Percentiles rank a stretch among this genome's conserved stretches.
phyloP scores from a whole-genome alignment of 2,797 vertebrate genomes.

The Nannoperca australis region DNA sequence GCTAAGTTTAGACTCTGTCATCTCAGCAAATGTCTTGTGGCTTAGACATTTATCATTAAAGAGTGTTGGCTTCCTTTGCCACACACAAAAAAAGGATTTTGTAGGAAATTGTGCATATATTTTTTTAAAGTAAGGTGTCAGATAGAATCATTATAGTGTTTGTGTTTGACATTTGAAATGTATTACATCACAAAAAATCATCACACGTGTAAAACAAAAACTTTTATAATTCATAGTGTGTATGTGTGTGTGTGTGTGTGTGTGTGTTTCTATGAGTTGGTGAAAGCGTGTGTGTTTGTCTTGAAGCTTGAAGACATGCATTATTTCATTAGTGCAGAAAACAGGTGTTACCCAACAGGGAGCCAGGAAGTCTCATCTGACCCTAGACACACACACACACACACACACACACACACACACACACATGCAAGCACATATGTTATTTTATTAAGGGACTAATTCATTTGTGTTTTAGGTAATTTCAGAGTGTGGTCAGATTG shows the following conservation, averaged over 20 bases:
- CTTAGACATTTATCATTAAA: background rate
- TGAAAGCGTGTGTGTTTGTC: background rate
- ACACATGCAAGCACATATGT: slow-evolving; percentile 7
- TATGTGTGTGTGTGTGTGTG: background rate
- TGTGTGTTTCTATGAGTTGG: background rate
- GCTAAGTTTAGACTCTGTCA: background rate
- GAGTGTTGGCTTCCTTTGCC: background rate
- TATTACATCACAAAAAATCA: no score
- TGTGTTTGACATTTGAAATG: no score
- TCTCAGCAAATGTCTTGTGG: no score
- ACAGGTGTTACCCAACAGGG: slow-evolving; percentile 54
- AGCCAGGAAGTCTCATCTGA: slow-evolving; percentile 20
- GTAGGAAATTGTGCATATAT: background rate
- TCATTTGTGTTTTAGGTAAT: slow-evolving; percentile 18
- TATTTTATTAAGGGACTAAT: background rate
- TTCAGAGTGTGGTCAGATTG: background rate
- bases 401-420: slow-evolving; percentile 19
- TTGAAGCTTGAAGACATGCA: slow-evolving; percentile 28
- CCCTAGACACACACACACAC: slow-evolving; percentile 14
- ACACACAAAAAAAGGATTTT: background rate
- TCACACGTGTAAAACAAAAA: no score
- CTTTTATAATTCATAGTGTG: background rate
- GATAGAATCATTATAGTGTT: background rate
- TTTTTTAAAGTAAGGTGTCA: background rate
- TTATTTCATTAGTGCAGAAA: slow-evolving; percentile 47